Conservation (phyloP, 2,797 vertebrate genomes). For the Sebastes reedi region DNA sequence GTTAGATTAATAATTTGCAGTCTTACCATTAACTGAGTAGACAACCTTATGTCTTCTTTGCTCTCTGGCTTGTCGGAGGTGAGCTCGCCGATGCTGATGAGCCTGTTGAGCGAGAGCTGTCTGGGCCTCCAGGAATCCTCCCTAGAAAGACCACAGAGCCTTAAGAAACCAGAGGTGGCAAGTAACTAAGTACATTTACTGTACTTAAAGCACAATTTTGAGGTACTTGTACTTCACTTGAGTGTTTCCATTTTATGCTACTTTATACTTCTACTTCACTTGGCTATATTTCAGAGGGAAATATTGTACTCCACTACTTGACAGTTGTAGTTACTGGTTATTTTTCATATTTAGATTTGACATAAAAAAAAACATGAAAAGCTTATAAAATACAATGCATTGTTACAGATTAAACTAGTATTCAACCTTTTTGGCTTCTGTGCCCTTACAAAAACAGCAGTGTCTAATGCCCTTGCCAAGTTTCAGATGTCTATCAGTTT, state of each 20-base stretch:
- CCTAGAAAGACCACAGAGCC: conserved; percentile 26
- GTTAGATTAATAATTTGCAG: neutral
- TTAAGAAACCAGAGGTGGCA: neutral
- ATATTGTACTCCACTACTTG: neutral
- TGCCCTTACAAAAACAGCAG: neutral
- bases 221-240: too few relatives aligned
- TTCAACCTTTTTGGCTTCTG: neutral
- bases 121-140: conserved; percentile 65
- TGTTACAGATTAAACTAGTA: neutral
- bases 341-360: neutral
- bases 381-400: neutral
- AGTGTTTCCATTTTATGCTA: neutral
- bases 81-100: conserved; percentile 43
- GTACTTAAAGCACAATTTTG: too few relatives aligned
- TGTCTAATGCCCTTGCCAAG: neutral
- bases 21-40: conserved; percentile 49
- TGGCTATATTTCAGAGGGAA: neutral
- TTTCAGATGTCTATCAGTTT: neutral
- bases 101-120: conserved; percentile 54
- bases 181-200: neutral
- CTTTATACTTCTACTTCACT: neutral
- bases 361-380: neutral
- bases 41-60: conserved; percentile 42
- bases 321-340: neutral
- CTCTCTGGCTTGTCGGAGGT: conserved; percentile 56